Evolutionary conservation across 1,140 invertebrate genomes (phyloP).

Genomic region (Drosophila athabasca): DNA sequence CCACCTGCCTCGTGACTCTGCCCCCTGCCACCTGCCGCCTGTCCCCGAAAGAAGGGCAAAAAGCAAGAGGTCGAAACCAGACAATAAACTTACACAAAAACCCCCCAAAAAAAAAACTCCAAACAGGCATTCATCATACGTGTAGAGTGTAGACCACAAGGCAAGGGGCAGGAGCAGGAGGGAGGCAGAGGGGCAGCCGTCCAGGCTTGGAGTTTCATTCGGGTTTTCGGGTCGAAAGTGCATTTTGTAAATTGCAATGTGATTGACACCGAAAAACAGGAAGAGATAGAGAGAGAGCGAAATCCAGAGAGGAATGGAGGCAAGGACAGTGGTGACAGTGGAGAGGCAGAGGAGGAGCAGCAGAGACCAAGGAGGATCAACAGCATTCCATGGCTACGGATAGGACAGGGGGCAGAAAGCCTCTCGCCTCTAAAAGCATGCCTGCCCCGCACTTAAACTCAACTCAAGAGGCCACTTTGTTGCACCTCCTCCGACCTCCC

Average conservation of each 20-base stretch:
- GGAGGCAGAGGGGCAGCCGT: constrained; percentile 2
- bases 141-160: constrained; percentile 31
- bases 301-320: not conserved
- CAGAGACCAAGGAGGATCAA: too few species aligned
- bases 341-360: not conserved
- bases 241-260: constrained; percentile 79
- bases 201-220: constrained; percentile 14
- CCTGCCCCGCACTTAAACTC: constrained; percentile 60
- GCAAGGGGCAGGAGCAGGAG: not conserved
- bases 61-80: not conserved
- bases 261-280: constrained; percentile 67
- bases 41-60: too few species aligned
- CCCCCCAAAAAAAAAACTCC: not conserved
- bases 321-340: constrained; percentile 3
- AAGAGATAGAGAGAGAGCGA: not conserved
- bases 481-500: constrained; percentile 23
- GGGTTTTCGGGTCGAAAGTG: constrained; percentile 57
- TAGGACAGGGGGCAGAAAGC: too few species aligned
- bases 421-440: constrained; percentile 50
- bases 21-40: not conserved
- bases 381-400: too few species aligned
- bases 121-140: constrained; percentile 63
- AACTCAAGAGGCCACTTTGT: constrained; percentile 71
- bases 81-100: constrained; percentile 65
- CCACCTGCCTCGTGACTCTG: not conserved